Evolutionary conservation across 2,888 invertebrate genomes (phyloP).

Genomic region (Megastigmus dorsalis): DNA sequence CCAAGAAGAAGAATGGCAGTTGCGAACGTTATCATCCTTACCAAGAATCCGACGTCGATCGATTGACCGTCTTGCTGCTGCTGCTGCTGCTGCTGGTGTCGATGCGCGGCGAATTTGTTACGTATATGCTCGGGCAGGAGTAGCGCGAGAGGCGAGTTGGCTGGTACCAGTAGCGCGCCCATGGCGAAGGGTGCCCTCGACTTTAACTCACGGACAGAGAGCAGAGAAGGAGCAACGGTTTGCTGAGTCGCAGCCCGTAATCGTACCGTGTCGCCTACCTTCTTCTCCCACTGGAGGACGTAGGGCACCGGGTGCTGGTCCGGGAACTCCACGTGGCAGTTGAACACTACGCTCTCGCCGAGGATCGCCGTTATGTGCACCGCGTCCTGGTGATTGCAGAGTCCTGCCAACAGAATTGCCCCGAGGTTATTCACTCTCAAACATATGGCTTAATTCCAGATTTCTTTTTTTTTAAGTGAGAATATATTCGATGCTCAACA

Average conservation of each 20-base stretch:
- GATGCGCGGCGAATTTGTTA: constrained; percentile 52
- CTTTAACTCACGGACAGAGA: constrained; percentile 74
- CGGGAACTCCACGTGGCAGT: constrained; percentile 98
- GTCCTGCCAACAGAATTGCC: constrained; percentile 74
- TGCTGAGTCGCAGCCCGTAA: constrained; percentile 75
- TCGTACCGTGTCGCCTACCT: constrained; percentile 98
- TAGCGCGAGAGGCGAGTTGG: constrained; percentile 55
- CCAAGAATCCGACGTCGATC: constrained; percentile 59
- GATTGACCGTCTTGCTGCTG: constrained; percentile 42
- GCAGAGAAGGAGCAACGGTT: constrained; percentile 65
- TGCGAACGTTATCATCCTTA: constrained; percentile 55
- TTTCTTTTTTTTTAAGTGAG: not conserved
- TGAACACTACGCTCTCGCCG: constrained; percentile 97
- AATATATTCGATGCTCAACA: no score
- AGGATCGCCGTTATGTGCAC: constrained; percentile 97
- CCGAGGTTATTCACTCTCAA: not conserved
- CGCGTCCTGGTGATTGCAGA: constrained; percentile 88
- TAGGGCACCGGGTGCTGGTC: constrained; percentile 96
- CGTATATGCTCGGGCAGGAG: constrained; percentile 59
- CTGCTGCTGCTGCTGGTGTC: constrained; percentile 7
- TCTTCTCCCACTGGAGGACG: constrained; percentile 99
- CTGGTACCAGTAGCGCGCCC: constrained; percentile 64
- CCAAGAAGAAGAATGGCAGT: no score
- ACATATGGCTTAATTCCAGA: not conserved
- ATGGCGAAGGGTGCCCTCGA: constrained; percentile 65